Evolutionary conservation across 2,113 vertebrate genomes (phyloP).

Genomic region (Sminthopsis crassicaudata): DNA sequence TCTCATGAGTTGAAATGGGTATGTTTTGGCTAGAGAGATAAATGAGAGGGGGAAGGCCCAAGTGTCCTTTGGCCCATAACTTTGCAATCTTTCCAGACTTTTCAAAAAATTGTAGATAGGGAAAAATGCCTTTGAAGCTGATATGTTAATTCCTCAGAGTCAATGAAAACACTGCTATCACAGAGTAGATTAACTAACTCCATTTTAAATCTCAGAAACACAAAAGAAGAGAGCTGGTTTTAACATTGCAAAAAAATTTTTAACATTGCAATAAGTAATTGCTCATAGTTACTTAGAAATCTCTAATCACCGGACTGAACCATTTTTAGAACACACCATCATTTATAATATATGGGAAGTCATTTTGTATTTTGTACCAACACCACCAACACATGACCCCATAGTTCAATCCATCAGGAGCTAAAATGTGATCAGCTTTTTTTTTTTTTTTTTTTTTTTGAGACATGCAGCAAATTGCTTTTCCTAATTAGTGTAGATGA

Average conservation of each 20-base stretch:
- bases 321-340: slow-evolving; percentile 58
- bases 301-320: slow-evolving; percentile 32
- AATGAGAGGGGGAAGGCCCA: slow-evolving; percentile 39
- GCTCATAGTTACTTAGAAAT: slow-evolving; percentile 61
- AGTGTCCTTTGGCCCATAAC: slow-evolving; percentile 4
- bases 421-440: slow-evolving; percentile 54
- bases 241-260: slow-evolving; percentile 36
- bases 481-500: slow-evolving; percentile 72
- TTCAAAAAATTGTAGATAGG: slow-evolving; percentile 59
- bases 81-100: slow-evolving; percentile 45
- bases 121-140: slow-evolving; percentile 60
- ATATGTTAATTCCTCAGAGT: slow-evolving; percentile 64
- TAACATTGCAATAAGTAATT: slow-evolving; percentile 44
- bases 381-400: slow-evolving; percentile 37
- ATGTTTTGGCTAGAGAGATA: slow-evolving; percentile 60
- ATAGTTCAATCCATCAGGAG: slow-evolving; percentile 64
- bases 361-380: slow-evolving; percentile 57
- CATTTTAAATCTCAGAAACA: slow-evolving; percentile 58
- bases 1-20: slow-evolving; percentile 40
- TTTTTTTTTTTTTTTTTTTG: slow-evolving; percentile 24
- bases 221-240: slow-evolving; percentile 52
- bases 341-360: slow-evolving; percentile 67
- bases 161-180: slow-evolving; percentile 64
- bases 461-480: slow-evolving; percentile 72
- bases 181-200: slow-evolving; percentile 68